A percentile compares a stretch with the other conserved stretches of the same genome.
Conservation (phyloP, 2,888 invertebrate species). For the Campopleginae sp. region DNA sequence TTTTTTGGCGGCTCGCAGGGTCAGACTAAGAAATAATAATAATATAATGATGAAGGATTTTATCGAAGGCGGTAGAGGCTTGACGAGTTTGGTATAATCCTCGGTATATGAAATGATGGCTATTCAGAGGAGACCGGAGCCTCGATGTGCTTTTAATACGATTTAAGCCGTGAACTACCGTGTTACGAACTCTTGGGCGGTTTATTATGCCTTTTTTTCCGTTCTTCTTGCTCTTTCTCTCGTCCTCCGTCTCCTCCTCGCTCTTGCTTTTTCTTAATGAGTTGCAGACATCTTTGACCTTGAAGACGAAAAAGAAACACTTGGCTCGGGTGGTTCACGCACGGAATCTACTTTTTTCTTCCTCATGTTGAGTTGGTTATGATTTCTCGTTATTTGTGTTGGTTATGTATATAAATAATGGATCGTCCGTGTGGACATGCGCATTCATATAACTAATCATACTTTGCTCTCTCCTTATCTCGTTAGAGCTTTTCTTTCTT, state of each 20-base stretch:
- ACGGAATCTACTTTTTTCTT: neutral
- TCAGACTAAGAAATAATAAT: conserved; percentile 2
- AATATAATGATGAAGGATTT: conserved; percentile 9
- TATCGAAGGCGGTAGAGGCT: conserved; percentile 30
- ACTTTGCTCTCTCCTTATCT: neutral
- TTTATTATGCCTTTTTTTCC: conserved; percentile 34
- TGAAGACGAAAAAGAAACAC: conserved; percentile 47
- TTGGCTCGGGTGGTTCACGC: conserved; percentile 26
- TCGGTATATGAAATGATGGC: conserved; percentile 17
- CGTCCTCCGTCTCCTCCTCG: conserved; percentile 23
- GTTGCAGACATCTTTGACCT: conserved; percentile 37
- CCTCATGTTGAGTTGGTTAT: conserved; percentile 5
- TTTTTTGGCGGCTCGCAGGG: neutral
- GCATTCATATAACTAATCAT: too few species aligned
- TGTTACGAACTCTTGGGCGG: conserved; percentile 73
- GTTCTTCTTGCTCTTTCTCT: neutral
- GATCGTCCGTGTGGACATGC: neutral
- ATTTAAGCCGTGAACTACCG: conserved; percentile 79
- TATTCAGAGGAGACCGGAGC: conserved; percentile 5
- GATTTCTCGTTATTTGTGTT: neutral
- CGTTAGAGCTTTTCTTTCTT: too few species aligned
- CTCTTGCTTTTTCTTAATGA: conserved; percentile 35
- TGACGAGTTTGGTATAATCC: conserved; percentile 34
- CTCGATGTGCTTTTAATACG: conserved; percentile 77
- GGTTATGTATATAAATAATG: neutral